Evolutionary conservation across 1,140 invertebrate species (phyloP).

Genomic region (Cyclina sinensis): DNA sequence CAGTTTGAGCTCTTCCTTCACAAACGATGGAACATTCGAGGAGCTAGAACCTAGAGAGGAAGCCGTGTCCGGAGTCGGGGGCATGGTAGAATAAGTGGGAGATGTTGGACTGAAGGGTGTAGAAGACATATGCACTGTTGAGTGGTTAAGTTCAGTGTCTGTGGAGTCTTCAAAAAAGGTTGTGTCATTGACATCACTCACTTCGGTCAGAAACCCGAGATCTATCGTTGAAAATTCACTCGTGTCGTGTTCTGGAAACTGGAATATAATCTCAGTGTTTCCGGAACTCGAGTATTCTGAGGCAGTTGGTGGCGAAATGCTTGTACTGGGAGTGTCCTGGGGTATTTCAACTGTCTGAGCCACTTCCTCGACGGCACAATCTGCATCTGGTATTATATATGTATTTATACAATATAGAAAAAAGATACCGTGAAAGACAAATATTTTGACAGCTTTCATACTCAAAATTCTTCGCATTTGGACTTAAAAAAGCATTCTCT

Average conservation of each 20-base stretch:
- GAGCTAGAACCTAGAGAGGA: constrained; percentile 1
- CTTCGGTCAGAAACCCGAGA: neutral
- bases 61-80: constrained; percentile 30
- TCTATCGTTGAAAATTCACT: constrained; percentile 1
- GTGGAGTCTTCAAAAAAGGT: neutral
- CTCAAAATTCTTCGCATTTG: too few species aligned
- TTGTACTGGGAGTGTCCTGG: neutral
- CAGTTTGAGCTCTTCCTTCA: constrained; percentile 96
- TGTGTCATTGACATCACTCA: neutral
- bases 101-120: constrained; percentile 41
- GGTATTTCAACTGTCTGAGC: neutral
- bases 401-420: too few species aligned
- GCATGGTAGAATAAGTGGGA: neutral
- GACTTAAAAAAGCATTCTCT: too few species aligned
- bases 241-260: neutral
- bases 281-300: neutral
- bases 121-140: neutral
- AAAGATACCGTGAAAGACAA: too few species aligned
- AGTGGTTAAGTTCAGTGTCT: constrained; percentile 18
- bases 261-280: neutral
- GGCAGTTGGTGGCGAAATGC: neutral
- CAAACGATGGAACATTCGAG: constrained; percentile 91
- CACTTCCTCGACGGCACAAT: neutral
- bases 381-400: too few species aligned
- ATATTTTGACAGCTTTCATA: too few species aligned